Evolutionary conservation across 2,113 vertebrate genomes (phyloP).

Genomic region (Podarcis cretensis): DNA sequence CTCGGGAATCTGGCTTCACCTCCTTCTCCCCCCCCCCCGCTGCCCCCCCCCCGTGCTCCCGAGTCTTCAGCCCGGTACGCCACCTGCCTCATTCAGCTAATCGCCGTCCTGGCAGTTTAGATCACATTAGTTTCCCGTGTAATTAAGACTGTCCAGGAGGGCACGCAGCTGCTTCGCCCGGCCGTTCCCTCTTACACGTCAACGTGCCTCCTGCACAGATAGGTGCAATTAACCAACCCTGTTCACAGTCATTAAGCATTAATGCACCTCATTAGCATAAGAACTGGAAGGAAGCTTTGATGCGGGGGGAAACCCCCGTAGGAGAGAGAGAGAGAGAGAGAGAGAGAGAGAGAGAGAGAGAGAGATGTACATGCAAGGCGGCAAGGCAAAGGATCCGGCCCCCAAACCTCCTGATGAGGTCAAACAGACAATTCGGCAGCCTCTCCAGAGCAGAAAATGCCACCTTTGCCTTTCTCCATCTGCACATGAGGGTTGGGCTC

Average conservation of each 20-base stretch:
- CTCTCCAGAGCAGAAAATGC: conserved; percentile 59
- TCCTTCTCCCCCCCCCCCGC: background rate
- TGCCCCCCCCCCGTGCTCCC: conserved; percentile 55
- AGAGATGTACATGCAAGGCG: conserved; percentile 57
- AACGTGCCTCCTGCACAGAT: conserved; percentile 76
- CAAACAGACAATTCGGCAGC: conserved; percentile 45
- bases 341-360: conserved; percentile 36
- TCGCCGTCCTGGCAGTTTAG: conserved; percentile 76
- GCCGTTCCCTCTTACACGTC: conserved; percentile 72
- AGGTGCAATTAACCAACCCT: conserved; percentile 77
- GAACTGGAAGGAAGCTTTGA: conserved; percentile 73
- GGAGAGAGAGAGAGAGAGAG: conserved; percentile 67
- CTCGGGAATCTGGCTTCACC: background rate
- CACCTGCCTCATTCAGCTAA: conserved; percentile 78
- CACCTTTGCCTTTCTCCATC: background rate
- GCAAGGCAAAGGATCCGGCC: conserved; percentile 42
- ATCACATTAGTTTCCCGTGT: conserved; percentile 79
- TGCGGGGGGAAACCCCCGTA: conserved; percentile 58
- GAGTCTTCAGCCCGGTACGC: conserved; percentile 68
- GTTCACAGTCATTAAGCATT: conserved; percentile 78
- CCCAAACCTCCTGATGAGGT: conserved; percentile 48
- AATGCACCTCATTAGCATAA: conserved; percentile 80
- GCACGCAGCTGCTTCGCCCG: conserved; percentile 73
- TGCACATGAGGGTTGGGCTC: conserved; percentile 42
- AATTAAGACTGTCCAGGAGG: conserved; percentile 75